Evolutionary conservation across 1,140 invertebrate genomes (phyloP), one percentile per base, ranked within the genome.

Genomic region (Riptortus pedestris): DNA sequence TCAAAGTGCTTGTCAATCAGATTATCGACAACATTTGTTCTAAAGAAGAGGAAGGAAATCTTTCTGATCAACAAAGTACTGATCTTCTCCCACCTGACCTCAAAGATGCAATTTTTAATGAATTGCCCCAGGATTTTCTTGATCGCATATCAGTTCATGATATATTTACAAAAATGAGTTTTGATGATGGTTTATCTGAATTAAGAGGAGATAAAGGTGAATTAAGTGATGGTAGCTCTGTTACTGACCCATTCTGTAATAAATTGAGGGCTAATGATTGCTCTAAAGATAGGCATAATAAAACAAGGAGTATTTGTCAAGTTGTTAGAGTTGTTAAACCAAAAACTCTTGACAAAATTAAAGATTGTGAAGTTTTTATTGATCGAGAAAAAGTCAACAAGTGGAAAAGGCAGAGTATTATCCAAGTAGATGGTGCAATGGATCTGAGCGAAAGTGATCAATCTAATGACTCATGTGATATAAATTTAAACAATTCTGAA

Each of bases 21-120:
- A 69, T 84, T 18, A 72, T 84, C 11, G 83, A 85, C 66, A 74
- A 77, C 63, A 78, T 84, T 16, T 83, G 81, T 64, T 80, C 79
- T 62, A 80, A 81, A 70, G 84, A 86, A 69, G 80, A 81, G 31
- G 77, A 79, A 67, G 80, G 84, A 70, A 68, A 64, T 59, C 52
- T 69, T 57, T 64, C 74, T 76, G 83, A 85, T 69, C 82, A 83
- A 45, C 85, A 87, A 71, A 86, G 85, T 71, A 81, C 83, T 7
- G 86, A 90, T 73, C 73, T 90, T 4, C 72, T 90, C 26, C 86
- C 87, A 14, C 87, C 86, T 0, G 88, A 90, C 77, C 78, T 90
- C 0, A 87, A 88, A 69, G 87, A 90, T 72, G 86, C 86, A 16
- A 89, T 90, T 71, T 86, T 89, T 68, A 85, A 89, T 76, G 88